Conservation (phyloP, 2,113 vertebrate genomes). For the Kryptolebias marmoratus region DNA sequence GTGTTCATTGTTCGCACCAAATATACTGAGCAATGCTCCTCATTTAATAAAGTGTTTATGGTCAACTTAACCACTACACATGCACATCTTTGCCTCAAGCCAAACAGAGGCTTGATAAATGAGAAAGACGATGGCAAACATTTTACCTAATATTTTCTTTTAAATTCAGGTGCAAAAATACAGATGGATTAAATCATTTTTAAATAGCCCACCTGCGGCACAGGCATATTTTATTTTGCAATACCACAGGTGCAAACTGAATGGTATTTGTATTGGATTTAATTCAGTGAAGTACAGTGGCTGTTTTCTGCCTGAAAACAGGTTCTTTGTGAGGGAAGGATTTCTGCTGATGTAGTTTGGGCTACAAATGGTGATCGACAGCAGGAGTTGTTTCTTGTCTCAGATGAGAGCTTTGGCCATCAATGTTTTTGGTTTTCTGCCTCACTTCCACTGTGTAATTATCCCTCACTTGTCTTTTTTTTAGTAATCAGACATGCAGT, state of each 20-base stretch:
- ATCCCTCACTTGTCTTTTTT: slow-evolving; percentile 69
- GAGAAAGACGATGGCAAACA: neutral
- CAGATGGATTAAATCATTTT: slow-evolving; percentile 15
- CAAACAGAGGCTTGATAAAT: slow-evolving; percentile 19
- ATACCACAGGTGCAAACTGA: slow-evolving; percentile 6
- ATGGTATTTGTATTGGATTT: neutral
- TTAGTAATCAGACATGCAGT: slow-evolving; percentile 75
- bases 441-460: slow-evolving; percentile 74
- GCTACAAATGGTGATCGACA: slow-evolving; percentile 50
- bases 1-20: neutral
- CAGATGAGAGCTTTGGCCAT: slow-evolving; percentile 61
- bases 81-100: neutral
- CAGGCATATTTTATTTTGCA: slow-evolving; percentile 4
- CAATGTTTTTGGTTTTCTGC: slow-evolving; percentile 63
- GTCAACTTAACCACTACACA: slow-evolving; percentile 10
- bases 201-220: neutral
- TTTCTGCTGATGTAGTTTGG: slow-evolving; percentile 59
- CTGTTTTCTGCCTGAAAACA: slow-evolving; percentile 29
- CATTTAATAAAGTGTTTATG: slow-evolving; percentile 8
- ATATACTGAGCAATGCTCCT: neutral
- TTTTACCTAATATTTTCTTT: slow-evolving; percentile 4
- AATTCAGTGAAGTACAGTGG: slow-evolving; percentile 12
- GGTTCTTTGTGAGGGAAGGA: slow-evolving; percentile 25
- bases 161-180: slow-evolving; percentile 3
- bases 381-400: slow-evolving; percentile 47